A percentile compares a stretch with the other conserved stretches of the same genome.
phyloP scores from a whole-genome alignment of 1,140 invertebrate genomes.

The Palaemon carinicauda region DNA sequence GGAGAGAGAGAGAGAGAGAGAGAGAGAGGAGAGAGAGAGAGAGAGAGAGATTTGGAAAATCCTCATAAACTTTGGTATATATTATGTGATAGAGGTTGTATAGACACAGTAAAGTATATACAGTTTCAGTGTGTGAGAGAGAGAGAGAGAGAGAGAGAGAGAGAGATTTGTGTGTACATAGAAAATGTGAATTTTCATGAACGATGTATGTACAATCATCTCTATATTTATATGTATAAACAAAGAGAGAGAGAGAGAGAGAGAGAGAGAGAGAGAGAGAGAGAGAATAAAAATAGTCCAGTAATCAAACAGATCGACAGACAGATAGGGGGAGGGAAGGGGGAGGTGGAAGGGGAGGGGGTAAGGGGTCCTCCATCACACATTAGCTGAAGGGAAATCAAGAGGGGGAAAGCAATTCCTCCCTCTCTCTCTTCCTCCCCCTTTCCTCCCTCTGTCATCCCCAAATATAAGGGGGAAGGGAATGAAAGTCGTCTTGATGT shows the following conservation, averaged over 20 bases:
- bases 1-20: not conserved
- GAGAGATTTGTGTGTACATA: too few relatives aligned
- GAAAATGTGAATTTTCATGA: too few relatives aligned
- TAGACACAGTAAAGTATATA: not conserved
- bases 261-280: slow-evolving; percentile 6
- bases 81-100: not conserved
- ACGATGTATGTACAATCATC: too few relatives aligned
- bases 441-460: not conserved
- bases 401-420: not conserved
- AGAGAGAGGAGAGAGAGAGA: too few relatives aligned
- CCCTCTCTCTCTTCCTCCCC: not conserved
- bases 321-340: not conserved
- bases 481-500: not conserved
- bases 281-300: not conserved
- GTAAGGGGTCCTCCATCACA: not conserved
- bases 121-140: too few relatives aligned
- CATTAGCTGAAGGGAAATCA: not conserved
- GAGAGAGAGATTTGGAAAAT: not conserved
- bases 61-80: not conserved
- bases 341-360: not conserved
- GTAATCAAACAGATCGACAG: not conserved
- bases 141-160: too few relatives aligned
- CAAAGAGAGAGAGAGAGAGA: not conserved
- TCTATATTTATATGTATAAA: too few relatives aligned
- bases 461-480: not conserved